Base-by-base conservation (phyloP, 92 coral and sea anemone species). In the Metridium senile region DNA sequence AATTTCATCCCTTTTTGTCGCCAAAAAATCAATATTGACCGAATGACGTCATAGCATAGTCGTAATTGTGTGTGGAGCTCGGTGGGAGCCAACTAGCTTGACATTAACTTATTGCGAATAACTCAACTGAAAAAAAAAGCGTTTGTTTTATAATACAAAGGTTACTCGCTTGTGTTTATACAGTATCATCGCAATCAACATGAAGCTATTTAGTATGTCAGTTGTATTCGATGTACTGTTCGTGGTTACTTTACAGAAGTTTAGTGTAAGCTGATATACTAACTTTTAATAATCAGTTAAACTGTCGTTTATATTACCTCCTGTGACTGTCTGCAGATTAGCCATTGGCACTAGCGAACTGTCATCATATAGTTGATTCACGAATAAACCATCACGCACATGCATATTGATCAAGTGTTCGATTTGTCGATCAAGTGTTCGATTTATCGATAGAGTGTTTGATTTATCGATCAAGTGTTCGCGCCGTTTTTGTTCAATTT, bases 241-340 rank as follows among this genome's bases (percentile, higher is more conserved):
- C 9, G 16, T 7, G 9, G 51, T 45, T 7, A 7, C 16, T 7
- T 45, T 45, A 45, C 16, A 10, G 23, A 20, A 2, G 16, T 9
- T n/a, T 54, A 23, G 18, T 30, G 35, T 67, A 52, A 49, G 29
- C 8, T 58, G 68, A 73, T 33, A 73, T 57, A 11, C 49, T 63
- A 54, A 72, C 75, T 51, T 29, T 4, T 58, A 72, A 61, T n/a
- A 73, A 73, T 66, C 46, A 57, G 78, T 58, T 73, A 73, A 58
- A 73, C 46, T 56, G 54, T 57, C 78, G 64, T 73, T 73, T 73
- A 33, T 58, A n/a, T 73, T 73, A 46, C 78, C 78, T 73, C 78
- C 78, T 54, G 64, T 58, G 78, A 54, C 66, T 35, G 59, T 53
- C 76, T 56, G 29, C 52, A 52, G 64, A 52, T 54, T 56, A 72